A percentile compares a stretch with the other conserved stretches of the same genome.
phyloP scores from a whole-genome alignment of 2,113 vertebrate species.

The Pandion haliaetus region DNA sequence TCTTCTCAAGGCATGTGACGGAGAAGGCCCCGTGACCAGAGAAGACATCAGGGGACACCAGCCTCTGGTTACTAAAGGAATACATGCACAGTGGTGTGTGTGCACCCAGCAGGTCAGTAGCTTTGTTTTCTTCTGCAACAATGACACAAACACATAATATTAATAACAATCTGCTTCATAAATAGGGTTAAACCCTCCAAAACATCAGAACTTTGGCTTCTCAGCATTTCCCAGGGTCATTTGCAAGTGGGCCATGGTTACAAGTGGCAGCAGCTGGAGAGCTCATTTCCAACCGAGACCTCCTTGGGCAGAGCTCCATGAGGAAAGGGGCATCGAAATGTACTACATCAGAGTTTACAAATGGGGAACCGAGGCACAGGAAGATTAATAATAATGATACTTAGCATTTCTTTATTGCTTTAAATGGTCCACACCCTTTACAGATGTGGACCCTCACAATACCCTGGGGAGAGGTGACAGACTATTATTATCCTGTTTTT shows the following conservation, averaged over 20 bases:
- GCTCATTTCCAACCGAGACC: background rate
- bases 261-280: background rate
- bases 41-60: background rate
- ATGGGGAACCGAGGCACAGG: slow-evolving; percentile 34
- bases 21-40: background rate
- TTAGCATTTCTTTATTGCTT: slow-evolving; percentile 34
- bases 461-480: background rate
- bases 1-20: background rate
- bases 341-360: background rate
- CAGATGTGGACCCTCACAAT: background rate
- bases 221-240: background rate
- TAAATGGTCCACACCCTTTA: slow-evolving; percentile 20
- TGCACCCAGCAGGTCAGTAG: background rate
- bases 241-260: background rate
- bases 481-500: slow-evolving; percentile 19
- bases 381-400: slow-evolving; percentile 51
- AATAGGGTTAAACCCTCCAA: background rate
- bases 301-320: background rate
- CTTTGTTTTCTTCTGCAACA: background rate
- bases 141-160: background rate
- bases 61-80: background rate
- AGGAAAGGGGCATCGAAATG: background rate
- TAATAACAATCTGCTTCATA: background rate
- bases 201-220: background rate
- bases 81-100: background rate